phyloP scores from a whole-genome alignment of 92 coral and sea anemone species.

The Palythoa grandis region DNA sequence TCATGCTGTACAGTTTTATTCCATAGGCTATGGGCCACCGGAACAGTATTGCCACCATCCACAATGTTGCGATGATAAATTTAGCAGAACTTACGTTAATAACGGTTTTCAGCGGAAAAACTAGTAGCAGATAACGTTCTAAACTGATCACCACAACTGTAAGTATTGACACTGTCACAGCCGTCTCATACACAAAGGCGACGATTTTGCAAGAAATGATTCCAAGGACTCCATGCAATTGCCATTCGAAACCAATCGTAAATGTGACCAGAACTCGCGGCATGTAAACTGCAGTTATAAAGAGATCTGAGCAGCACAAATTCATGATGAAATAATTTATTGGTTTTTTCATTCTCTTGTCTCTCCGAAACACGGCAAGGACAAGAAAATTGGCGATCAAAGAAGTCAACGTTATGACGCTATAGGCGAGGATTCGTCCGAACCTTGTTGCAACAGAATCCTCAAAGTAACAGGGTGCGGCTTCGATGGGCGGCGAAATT shows the following conservation, averaged over 20 bases:
- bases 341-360: conserved; percentile 36
- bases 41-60: conserved; percentile 34
- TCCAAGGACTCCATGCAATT: conserved; percentile 1
- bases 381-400: conserved; percentile 29
- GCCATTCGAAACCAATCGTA: conserved; percentile 41
- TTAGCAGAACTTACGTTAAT: neutral
- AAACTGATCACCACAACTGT: conserved; percentile 36
- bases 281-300: conserved; percentile 39
- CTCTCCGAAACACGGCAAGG: conserved; percentile 13
- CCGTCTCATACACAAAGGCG: conserved; percentile 25
- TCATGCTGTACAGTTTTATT: neutral
- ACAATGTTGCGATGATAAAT: neutral
- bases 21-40: conserved; percentile 42
- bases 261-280: conserved; percentile 33
- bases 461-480: conserved; percentile 26
- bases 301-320: conserved; percentile 27
- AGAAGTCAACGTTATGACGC: conserved; percentile 27
- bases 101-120: conserved; percentile 26
- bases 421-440: conserved; percentile 18
- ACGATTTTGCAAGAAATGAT: conserved; percentile 23
- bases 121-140: conserved; percentile 34
- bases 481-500: neutral
- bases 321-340: conserved; percentile 35
- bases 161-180: conserved; percentile 33
- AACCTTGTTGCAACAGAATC: conserved; percentile 1